Base-by-base conservation (phyloP, 2,797 vertebrate species). In the Phrynocephalus guinanensis region DNA sequence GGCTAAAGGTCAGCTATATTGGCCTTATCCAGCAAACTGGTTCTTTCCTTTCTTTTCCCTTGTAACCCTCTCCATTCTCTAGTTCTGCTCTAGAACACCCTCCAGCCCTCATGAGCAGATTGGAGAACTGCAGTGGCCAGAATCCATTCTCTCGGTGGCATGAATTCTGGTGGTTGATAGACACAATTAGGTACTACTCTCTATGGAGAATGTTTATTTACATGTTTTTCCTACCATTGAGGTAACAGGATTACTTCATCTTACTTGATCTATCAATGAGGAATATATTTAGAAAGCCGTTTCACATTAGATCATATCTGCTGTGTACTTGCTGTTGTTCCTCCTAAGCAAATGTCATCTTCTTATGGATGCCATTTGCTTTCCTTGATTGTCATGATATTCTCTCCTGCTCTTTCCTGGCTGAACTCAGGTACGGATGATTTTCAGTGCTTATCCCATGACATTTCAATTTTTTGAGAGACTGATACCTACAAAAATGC, bases 391-490 rank as follows among this genome's bases (percentile, higher is more conserved):
- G 22, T 67, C 20, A 38, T 79, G 1, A 1, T 22, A 80, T 56
- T 73, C 1, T 82, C 24, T 1, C 6, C 60, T 67, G 66, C 82
- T 5, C 88, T 6, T 87, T 66, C 16, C 60, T 28, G 9, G 3
- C 0, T 3, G 52, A 24, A 77, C 85, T 73, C 1, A 88, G 78
- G 9, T 87, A 79, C n/a, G 79, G 5, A 50, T 91, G 28, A 60
- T 81, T 90, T 10, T 82, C 87, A 18, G 7, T 82, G 5, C 0
- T 88, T 48, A 68, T 22, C 0, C 78, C 22, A 91, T 91, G 72
- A 11, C 44, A 28, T 44, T 89, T 90, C 71, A 86, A 13, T 18
- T 90, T 87, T 66, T 75, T 0, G 76, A 22, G n/a, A 90, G 86
- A n/a, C 73, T 86, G 52, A 83, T 82, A 1, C 18, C 67, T 1